phyloP scores from a whole-genome alignment of 2,888 invertebrate genomes.

The Zeuzera pyrina region DNA sequence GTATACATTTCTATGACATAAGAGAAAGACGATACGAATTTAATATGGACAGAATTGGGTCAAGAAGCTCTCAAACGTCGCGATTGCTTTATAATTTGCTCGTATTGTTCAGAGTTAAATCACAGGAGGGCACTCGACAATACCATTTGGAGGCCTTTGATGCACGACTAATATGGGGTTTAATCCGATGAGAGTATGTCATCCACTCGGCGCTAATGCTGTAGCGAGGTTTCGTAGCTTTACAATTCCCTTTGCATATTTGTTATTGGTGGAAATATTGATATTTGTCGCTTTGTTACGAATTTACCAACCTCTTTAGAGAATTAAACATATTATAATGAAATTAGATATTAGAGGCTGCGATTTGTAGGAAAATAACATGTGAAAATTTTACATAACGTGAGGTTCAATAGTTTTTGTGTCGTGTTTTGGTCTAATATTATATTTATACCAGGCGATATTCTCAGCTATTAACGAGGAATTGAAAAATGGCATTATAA shows the following conservation, averaged over 20 bases:
- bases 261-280: slow-evolving; percentile 14
- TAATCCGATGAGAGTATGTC: slow-evolving; percentile 62
- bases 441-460: too few relatives aligned
- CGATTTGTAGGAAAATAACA: too few relatives aligned
- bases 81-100: slow-evolving; percentile 58
- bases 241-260: slow-evolving; percentile 42
- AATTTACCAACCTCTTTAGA: too few relatives aligned
- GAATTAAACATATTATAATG: too few relatives aligned
- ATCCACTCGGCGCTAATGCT: slow-evolving; percentile 61
- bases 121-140: slow-evolving; percentile 41
- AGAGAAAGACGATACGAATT: slow-evolving; percentile 34
- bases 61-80: slow-evolving; percentile 54
- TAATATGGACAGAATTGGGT: slow-evolving; percentile 51
- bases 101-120: slow-evolving; percentile 55
- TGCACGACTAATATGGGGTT: slow-evolving; percentile 63
- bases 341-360: too few relatives aligned
- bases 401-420: too few relatives aligned
- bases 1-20: too few relatives aligned
- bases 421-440: too few relatives aligned
- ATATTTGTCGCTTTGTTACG: too few relatives aligned
- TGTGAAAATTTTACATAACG: too few relatives aligned
- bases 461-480: too few relatives aligned
- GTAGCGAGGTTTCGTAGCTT: slow-evolving; percentile 32
- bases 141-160: slow-evolving; percentile 54
- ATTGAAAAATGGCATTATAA: too few relatives aligned